A percentile compares a stretch with the other conserved stretches of the same genome.
Evolutionary conservation across 2,888 invertebrate genomes (phyloP).

Genomic region (Eupithecia tripunctaria): DNA sequence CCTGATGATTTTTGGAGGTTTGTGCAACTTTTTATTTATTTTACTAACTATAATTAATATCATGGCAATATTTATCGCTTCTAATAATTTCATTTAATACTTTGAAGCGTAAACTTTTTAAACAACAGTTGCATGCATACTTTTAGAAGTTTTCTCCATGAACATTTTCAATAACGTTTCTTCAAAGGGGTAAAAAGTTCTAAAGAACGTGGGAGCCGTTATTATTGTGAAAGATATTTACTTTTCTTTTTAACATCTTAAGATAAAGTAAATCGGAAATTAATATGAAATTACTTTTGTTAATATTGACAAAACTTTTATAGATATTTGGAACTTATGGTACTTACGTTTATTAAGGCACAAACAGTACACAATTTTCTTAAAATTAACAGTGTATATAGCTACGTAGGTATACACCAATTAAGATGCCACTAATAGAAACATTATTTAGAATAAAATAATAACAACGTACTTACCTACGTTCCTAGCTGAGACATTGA

Average conservation of each 20-base stretch:
- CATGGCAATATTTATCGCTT: neutral
- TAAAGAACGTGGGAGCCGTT: neutral
- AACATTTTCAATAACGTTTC: neutral
- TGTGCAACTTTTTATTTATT: conserved; percentile 59
- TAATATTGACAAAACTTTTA: neutral
- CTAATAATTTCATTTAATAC: neutral
- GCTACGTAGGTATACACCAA: no score
- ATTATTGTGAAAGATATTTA: neutral
- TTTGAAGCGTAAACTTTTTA: neutral
- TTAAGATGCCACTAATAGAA: no score
- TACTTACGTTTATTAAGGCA: no score
- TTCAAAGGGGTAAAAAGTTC: conserved; percentile 2
- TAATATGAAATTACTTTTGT: neutral
- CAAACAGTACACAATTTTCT: no score
- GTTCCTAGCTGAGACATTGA: neutral
- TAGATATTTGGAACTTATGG: neutral
- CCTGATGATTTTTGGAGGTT: conserved; percentile 70
- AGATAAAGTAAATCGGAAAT: neutral
- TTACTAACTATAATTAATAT: neutral
- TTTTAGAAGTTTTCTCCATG: neutral
- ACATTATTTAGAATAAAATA: no score
- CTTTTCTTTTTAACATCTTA: neutral
- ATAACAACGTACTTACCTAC: neutral
- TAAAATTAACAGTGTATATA: no score
- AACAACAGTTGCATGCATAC: neutral